Percentiles rank a stretch among this genome's conserved stretches.
phyloP scores from a whole-genome alignment of 92 coral and sea anemone genomes.

The Phenganax marumi region DNA sequence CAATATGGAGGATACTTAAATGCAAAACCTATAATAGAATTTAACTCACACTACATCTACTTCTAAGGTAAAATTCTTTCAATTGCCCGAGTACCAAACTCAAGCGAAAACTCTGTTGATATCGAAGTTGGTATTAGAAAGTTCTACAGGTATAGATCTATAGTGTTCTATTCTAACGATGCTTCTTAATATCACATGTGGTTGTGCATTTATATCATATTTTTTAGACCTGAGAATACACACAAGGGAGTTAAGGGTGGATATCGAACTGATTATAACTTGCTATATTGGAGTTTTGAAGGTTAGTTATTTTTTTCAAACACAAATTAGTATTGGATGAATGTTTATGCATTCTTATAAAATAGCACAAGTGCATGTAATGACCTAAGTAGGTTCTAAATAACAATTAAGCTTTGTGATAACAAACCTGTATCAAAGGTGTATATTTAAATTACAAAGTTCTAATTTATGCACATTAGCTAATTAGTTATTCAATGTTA shows the following conservation, averaged over 20 bases:
- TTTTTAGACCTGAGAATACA: slow-evolving; percentile 80
- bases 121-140: slow-evolving; percentile 64
- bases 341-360: too few relatives aligned
- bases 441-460: too few relatives aligned
- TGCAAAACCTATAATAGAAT: background rate
- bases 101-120: slow-evolving; percentile 47
- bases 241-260: slow-evolving; percentile 71
- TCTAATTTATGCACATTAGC: too few relatives aligned
- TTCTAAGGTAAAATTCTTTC: slow-evolving; percentile 67
- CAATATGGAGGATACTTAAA: background rate
- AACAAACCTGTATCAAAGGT: too few relatives aligned
- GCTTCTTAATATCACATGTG: background rate
- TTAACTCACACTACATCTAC: background rate
- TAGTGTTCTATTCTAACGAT: background rate
- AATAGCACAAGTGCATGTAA: too few relatives aligned
- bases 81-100: slow-evolving; percentile 61
- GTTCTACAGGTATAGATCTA: slow-evolving; percentile 65
- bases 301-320: slow-evolving; percentile 40
- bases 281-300: slow-evolving; percentile 85
- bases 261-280: slow-evolving; percentile 73
- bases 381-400: too few relatives aligned
- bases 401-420: too few relatives aligned
- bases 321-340: too few relatives aligned
- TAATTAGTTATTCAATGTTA: too few relatives aligned
- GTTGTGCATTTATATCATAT: background rate